Base-by-base conservation (phyloP, 1,140 invertebrate species). In the roundworm (Caenorhabditis elegans) region DNA sequence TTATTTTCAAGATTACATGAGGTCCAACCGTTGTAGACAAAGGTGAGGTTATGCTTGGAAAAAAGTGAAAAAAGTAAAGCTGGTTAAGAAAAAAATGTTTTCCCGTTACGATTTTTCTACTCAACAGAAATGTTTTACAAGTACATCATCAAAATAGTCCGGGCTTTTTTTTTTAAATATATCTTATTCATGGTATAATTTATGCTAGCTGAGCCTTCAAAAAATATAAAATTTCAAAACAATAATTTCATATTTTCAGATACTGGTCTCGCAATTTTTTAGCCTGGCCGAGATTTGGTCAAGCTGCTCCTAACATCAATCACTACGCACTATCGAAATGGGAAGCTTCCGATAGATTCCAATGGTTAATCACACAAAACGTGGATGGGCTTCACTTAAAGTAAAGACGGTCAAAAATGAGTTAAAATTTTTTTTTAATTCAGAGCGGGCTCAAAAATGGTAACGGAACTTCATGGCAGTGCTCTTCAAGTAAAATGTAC, bases 201-300 rank as follows among this genome's bases (percentile, higher is more conserved):
- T n/a, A n/a, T n/a, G n/a, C n/a, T n/a, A n/a, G n/a, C n/a, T n/a
- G n/a, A n/a, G n/a, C n/a, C n/a, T n/a, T n/a, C n/a, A n/a, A n/a
- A n/a, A n/a, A n/a, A n/a, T n/a, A n/a, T n/a, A n/a, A n/a, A n/a
- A n/a, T n/a, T n/a, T n/a, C n/a, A n/a, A n/a, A n/a, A n/a, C n/a
- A n/a, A n/a, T n/a, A n/a, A n/a, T n/a, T n/a, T n/a, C n/a, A n/a
- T n/a, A n/a, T n/a, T 55, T 75, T 47, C 15, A 83, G 95, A 77
- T 98, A 98, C 90, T 99, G 96, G 96, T 95, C 96, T 0, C 92
- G 96, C 86, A 98, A 98, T 91, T 98, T 93, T 91, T 91, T 96
- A 28, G 96, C 94, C 1, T 98, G 96, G 96, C 93, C 94, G 65
- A 92, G 91, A 43, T 93, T 93, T 89, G 91, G 90, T 3, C 88